A percentile compares a stretch with the other conserved stretches of the same genome.
Evolutionary conservation across 2,113 vertebrate genomes (phyloP).

Genomic region (Nothocercus julius): DNA sequence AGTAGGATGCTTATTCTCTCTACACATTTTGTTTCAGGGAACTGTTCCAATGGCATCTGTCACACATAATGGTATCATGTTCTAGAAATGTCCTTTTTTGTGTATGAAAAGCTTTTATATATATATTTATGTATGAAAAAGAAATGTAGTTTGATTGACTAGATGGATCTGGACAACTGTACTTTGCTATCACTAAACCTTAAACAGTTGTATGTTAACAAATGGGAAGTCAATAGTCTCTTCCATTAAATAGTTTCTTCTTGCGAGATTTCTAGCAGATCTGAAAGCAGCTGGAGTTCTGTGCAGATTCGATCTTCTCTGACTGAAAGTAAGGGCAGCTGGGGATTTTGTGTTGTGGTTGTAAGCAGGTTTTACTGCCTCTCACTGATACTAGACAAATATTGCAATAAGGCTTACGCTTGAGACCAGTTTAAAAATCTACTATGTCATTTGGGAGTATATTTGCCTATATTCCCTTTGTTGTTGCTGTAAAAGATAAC

Average conservation of each 20-base stretch:
- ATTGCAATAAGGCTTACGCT: conserved; percentile 25
- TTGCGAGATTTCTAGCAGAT: background rate
- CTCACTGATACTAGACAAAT: background rate
- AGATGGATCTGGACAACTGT: background rate
- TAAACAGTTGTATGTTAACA: background rate
- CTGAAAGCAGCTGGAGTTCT: background rate
- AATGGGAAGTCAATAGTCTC: background rate
- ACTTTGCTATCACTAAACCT: background rate
- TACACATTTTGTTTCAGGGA: background rate
- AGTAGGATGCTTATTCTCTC: background rate
- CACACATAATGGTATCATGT: background rate
- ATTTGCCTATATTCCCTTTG: conserved; percentile 46
- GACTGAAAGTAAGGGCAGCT: background rate
- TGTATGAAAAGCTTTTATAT: background rate
- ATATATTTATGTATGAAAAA: no score
- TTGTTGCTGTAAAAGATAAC: conserved; percentile 47
- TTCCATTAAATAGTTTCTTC: background rate
- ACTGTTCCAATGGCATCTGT: background rate
- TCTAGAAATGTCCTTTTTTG: background rate
- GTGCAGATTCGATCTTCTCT: background rate
- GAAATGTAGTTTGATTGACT: background rate
- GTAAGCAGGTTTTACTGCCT: conserved; percentile 19
- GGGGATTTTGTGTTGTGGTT: background rate
- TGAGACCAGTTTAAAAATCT: conserved; percentile 35
- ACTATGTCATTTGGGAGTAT: background rate